phyloP scores from a whole-genome alignment of 2,113 vertebrate genomes.

The Epinephelus fuscoguttatus region DNA sequence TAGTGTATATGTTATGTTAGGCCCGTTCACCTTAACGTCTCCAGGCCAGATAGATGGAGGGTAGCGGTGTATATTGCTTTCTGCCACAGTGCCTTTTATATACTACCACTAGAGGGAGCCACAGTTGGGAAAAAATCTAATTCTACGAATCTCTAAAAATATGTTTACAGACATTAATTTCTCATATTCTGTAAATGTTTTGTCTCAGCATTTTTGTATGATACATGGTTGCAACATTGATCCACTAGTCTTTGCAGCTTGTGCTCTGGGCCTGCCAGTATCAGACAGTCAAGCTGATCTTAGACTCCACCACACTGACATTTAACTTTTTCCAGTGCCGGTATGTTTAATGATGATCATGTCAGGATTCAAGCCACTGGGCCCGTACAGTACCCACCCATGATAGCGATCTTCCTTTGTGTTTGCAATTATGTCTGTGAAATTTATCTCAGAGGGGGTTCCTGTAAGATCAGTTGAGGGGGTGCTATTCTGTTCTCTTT shows the following conservation, averaged over 20 bases:
- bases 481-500: not conserved
- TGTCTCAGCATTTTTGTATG: not conserved
- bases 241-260: not conserved
- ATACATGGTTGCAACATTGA: not conserved
- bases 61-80: too few species aligned
- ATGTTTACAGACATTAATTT: not conserved
- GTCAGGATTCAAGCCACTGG: slow-evolving; percentile 21
- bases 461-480: not conserved
- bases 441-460: slow-evolving; percentile 43
- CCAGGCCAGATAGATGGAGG: too few species aligned
- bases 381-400: slow-evolving; percentile 6
- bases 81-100: not conserved
- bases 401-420: slow-evolving; percentile 30
- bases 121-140: not conserved
- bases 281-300: not conserved
- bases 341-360: not conserved
- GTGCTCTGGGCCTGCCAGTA: not conserved
- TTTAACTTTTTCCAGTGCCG: not conserved
- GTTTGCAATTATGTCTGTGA: slow-evolving; percentile 40
- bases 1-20: not conserved
- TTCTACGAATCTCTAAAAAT: not conserved
- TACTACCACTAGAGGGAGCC: not conserved
- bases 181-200: not conserved
- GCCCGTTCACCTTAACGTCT: too few species aligned
- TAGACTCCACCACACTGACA: not conserved